A percentile compares a stretch with the other conserved stretches of the same genome.
Evolutionary conservation across 2,797 vertebrate genomes (phyloP).

Genomic region (Vireo griseus): DNA sequence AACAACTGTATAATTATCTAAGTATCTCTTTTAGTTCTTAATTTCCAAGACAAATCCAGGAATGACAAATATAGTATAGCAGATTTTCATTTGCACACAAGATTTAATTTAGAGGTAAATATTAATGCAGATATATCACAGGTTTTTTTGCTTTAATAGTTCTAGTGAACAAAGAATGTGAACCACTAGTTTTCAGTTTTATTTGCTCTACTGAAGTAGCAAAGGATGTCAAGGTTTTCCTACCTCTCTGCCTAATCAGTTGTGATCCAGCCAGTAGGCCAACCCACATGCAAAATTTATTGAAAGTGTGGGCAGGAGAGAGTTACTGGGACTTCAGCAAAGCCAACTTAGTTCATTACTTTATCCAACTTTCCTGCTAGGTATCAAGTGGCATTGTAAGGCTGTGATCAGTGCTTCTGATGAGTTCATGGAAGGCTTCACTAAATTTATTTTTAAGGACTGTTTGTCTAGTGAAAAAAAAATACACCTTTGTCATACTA

Average conservation of each 20-base stretch:
- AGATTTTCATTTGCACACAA: not conserved
- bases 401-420: not conserved
- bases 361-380: not conserved
- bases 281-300: not conserved
- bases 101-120: not conserved
- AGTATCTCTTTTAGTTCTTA: not conserved
- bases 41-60: not conserved
- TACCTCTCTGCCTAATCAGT: not conserved
- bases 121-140: not conserved
- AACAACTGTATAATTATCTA: not conserved
- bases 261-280: not conserved
- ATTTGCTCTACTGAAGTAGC: not conserved
- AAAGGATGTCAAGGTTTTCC: not conserved
- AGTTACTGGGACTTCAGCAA: not conserved
- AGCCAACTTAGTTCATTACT: not conserved
- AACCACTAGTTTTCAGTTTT: not conserved
- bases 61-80: not conserved
- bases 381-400: not conserved
- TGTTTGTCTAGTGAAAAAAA: not conserved
- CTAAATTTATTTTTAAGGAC: not conserved
- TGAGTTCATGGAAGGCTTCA: not conserved
- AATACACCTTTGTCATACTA: not conserved
- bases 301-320: not conserved
- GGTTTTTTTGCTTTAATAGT: not conserved
- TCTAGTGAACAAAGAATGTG: not conserved